These are phyloP conservation scores for Menura novaehollandiae DNA, from an alignment of 2,113 vertebrate species.

Conservation along the genomic window DNA sequence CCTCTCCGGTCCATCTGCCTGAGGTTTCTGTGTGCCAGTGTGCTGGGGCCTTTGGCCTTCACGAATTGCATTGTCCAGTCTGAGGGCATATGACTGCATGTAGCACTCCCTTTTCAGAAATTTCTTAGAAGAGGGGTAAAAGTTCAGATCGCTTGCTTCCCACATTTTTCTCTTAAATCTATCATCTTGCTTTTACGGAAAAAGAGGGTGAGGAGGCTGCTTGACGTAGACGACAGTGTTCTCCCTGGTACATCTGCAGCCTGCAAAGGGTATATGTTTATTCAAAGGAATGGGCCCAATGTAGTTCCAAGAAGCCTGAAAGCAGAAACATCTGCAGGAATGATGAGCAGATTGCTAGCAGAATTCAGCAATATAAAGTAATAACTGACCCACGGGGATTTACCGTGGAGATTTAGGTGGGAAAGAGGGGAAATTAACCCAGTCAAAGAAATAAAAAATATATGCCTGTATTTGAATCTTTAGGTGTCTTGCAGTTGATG, in stretches of 20 bases:
- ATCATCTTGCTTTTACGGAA: constrained; percentile 15
- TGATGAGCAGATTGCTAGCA: constrained; percentile 68
- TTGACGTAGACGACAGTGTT: neutral
- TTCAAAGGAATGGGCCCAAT: constrained; percentile 26
- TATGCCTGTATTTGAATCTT: neutral
- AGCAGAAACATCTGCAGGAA: constrained; percentile 71
- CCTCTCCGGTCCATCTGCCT: neutral
- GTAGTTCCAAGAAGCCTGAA: constrained; percentile 63
- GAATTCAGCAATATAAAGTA: constrained; percentile 66
- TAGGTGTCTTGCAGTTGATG: neutral
- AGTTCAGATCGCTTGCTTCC: neutral
- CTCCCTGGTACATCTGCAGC: neutral
- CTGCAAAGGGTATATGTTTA: neutral
- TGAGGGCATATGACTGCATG: neutral
- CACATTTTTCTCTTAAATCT: neutral
- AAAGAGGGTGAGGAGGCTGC: neutral
- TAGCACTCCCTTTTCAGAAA: neutral
- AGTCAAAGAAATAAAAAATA: constrained; percentile 1
- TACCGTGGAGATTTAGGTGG: constrained; percentile 51
- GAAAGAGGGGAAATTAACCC: constrained; percentile 38
- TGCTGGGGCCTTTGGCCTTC: neutral
- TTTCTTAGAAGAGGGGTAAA: neutral
- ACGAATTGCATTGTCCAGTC: neutral
- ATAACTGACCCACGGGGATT: constrained; percentile 53
- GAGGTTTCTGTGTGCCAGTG: neutral